Base-by-base conservation (phyloP, 2,113 vertebrate species). In the Catharus fuscescens region DNA sequence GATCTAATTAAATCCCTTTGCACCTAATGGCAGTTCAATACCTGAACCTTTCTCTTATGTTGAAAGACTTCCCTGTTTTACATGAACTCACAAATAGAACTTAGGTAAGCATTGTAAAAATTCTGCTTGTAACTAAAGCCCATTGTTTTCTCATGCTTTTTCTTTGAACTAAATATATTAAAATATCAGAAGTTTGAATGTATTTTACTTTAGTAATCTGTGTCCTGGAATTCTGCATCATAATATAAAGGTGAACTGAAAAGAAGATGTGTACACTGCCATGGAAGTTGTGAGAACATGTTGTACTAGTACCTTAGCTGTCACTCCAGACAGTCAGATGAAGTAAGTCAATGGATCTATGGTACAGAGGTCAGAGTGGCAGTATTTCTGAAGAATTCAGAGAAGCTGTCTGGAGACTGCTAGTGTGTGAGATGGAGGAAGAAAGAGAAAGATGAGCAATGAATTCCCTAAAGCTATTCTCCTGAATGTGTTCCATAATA, bases 301-400 rank as follows among this genome's bases (percentile, higher is more conserved):
- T 96, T 96, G 93, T 97, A 96, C 96, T 94, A 95, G 93, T 96
- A 94, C 88, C 96, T 96, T 81, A 96, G 79, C 95, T 96, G 97
- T 97, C 95, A 97, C 92, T 92, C 95, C 85, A 96, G 92, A 95
- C 95, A 96, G 95, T 86, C 95, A 96, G 94, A 96, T 89, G 96
- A 96, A 96, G 93, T 93, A 96, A 96, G 96, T 93, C 96, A 96
- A 91, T 95, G 94, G 96, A 95, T 97, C 90, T 94, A 34, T 90
- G 94, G 90, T 88, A 90, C 90, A 95, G 96, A 76, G 96, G 96
- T 97, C 94, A 97, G 77, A 91, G 80, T 92, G 79, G 94, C 96
- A 96, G 81, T 85, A 92, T 95, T 96, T 97, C 97, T 97, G 80
- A 95, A 88, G 92, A 97, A 97, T 97, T 95, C 96, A 96, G 89